phyloP scores from a whole-genome alignment of 2,888 invertebrate species.

The Xanthia togata region DNA sequence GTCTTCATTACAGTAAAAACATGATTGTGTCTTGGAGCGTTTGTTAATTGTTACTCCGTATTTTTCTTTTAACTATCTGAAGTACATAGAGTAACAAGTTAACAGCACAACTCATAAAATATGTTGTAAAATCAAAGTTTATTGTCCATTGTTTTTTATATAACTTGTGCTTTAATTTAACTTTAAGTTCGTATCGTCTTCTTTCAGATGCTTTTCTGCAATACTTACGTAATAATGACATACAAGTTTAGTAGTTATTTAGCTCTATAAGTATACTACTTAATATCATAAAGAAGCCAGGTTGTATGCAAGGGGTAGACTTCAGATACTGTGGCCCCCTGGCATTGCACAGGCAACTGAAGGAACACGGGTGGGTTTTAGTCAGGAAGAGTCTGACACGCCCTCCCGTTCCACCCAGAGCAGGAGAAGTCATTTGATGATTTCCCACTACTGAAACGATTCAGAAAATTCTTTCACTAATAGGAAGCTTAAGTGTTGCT shows the following conservation, averaged over 20 bases:
- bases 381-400: too few relatives aligned
- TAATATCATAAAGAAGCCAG: too few relatives aligned
- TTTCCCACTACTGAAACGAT: too few relatives aligned
- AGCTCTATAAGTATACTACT: too few relatives aligned
- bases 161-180: not conserved
- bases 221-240: not conserved
- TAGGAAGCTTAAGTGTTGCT: too few relatives aligned
- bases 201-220: fast-evolving
- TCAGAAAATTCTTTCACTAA: too few relatives aligned
- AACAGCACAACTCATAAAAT: not conserved
- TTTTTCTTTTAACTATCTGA: conserved; percentile 26
- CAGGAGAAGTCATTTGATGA: too few relatives aligned
- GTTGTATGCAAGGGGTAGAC: too few relatives aligned
- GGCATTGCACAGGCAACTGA: too few relatives aligned
- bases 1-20: conserved; percentile 62
- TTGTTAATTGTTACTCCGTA: conserved; percentile 41
- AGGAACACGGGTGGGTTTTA: too few relatives aligned
- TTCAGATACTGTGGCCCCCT: too few relatives aligned
- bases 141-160: not conserved
- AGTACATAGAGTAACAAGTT: not conserved
- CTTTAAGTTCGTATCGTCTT: not conserved
- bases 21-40: conserved; percentile 38
- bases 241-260: not conserved
- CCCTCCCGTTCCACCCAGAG: too few relatives aligned
- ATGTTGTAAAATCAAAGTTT: not conserved